Evolutionary conservation across 1,140 invertebrate species (phyloP).

Genomic region (Atta colombica): DNA sequence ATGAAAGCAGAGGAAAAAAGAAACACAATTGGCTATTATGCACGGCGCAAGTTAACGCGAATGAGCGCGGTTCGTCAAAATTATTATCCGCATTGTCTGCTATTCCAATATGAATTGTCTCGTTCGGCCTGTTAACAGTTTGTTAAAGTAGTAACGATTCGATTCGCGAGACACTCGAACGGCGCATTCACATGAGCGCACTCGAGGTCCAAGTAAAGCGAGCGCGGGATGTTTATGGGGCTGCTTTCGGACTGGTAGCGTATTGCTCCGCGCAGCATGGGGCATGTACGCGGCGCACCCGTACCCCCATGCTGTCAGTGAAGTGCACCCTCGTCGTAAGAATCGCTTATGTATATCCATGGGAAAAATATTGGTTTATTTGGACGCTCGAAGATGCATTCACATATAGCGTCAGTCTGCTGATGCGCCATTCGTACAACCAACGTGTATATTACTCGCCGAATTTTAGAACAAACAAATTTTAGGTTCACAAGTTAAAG

Average conservation of each 20-base stretch:
- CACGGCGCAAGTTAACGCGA: neutral
- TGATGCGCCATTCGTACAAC: slow-evolving; percentile 12
- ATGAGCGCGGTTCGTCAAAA: neutral
- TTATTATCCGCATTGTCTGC: slow-evolving; percentile 51
- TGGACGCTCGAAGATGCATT: slow-evolving; percentile 76
- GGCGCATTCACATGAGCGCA: slow-evolving; percentile 80
- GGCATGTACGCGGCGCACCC: slow-evolving; percentile 80
- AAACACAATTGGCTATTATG: slow-evolving; percentile 35
- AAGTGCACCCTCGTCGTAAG: slow-evolving; percentile 75
- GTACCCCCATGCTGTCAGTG: slow-evolving; percentile 81
- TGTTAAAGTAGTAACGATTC: slow-evolving; percentile 78
- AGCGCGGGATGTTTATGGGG: slow-evolving; percentile 81
- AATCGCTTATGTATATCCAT: slow-evolving; percentile 83
- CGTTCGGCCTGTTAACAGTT: slow-evolving; percentile 75
- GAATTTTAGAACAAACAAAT: neutral
- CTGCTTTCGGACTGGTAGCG: slow-evolving; percentile 80
- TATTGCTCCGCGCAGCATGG: slow-evolving; percentile 82
- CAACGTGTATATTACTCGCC: slow-evolving; percentile 18
- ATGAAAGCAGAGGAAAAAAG: neutral
- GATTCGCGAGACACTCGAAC: slow-evolving; percentile 75
- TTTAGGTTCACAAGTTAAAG: neutral
- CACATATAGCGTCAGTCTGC: slow-evolving; percentile 55
- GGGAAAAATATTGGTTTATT: slow-evolving; percentile 86
- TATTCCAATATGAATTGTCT: slow-evolving; percentile 34
- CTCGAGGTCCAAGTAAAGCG: slow-evolving; percentile 76